These are phyloP conservation scores for Mesitornis unicolor DNA, from an alignment of 2,113 vertebrate species.

Conservation along the genomic window DNA sequence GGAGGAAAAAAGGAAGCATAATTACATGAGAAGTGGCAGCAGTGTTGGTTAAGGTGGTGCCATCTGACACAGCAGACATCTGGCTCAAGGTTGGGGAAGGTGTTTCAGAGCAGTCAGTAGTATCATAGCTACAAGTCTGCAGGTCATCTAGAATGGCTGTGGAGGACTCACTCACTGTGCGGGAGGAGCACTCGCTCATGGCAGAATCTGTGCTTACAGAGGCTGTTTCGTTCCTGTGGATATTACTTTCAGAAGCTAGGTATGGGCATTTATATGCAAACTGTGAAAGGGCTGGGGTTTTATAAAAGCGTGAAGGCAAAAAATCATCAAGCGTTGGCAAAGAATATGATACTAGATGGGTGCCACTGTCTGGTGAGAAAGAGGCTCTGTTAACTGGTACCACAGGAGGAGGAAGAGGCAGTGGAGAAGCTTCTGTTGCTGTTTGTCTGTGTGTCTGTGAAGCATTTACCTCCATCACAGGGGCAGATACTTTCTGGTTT, in stretches of 20 bases:
- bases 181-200: slow-evolving; percentile 82
- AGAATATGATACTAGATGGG: slow-evolving; percentile 72
- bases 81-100: slow-evolving; percentile 87
- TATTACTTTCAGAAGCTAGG: slow-evolving; percentile 1
- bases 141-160: slow-evolving; percentile 83
- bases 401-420: slow-evolving; percentile 54
- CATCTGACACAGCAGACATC: slow-evolving; percentile 80
- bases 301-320: slow-evolving; percentile 71
- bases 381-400: slow-evolving; percentile 56
- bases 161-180: slow-evolving; percentile 72
- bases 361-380: slow-evolving; percentile 64
- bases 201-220: slow-evolving; percentile 80
- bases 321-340: slow-evolving; percentile 67
- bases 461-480: slow-evolving; percentile 74
- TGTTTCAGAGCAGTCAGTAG: slow-evolving; percentile 80
- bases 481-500: slow-evolving; percentile 74
- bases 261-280: slow-evolving; percentile 40
- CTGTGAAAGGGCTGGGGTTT: slow-evolving; percentile 62
- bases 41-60: slow-evolving; percentile 77
- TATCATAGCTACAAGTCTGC: slow-evolving; percentile 82
- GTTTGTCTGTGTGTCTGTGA: slow-evolving; percentile 72
- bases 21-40: slow-evolving; percentile 85
- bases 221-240: slow-evolving; percentile 36
- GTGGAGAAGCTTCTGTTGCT: slow-evolving; percentile 64
- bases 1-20: slow-evolving; percentile 75